Base-by-base conservation (phyloP, 2,797 vertebrate genomes). In the Syngnathus rostellatus region DNA sequence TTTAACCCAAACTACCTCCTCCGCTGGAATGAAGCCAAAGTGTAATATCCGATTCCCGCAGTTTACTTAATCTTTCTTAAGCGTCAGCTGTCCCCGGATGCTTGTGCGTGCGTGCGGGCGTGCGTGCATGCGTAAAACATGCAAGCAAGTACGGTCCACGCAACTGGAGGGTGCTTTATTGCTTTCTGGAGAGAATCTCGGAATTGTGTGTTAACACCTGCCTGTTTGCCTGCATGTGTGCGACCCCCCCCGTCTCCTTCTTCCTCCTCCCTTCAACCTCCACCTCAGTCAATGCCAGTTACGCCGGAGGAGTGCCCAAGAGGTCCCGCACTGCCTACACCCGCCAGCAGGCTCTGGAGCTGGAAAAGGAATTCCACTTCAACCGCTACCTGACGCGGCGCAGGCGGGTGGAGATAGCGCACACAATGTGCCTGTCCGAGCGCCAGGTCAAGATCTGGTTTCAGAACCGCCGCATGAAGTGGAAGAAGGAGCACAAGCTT, bases 381-480 rank as follows among this genome's bases (percentile, higher is more conserved):
- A 98, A 98, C 88, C 95, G 96, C 78, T 98, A 98, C 92, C 93
- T 98, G 91, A 98, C 95, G 85, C 92, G 96, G 85, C 93, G 95
- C 81, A 91, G 96, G 85, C 94, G 96, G 83, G 96, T 98, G 85
- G 96, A 98, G 90, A 98, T 98, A 72, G 96, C 96, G 3, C 97
- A 99, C 89, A 94, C 96, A 0, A 95, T 99, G 89, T 98, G 95
- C 79, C 90, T 99, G 76, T 96, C 95, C 6, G 97, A 98, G 89
- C 95, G 96, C 80, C 97, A 99, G 90, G 95, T 99, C 79, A 99
- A 99, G 92, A 99, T 99, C 82, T 99, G 97, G 97, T 98, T 99
- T 87, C 97, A 99, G 90, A 99, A 99, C 89, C 90, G 97, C 68
- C 91, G 97, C 76, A 99, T 99, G 97, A 99, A 99, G 80, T 99